These are phyloP conservation scores for Leistus spinibarbis DNA, from an alignment of 2,888 invertebrate species.

Conservation along the genomic window DNA sequence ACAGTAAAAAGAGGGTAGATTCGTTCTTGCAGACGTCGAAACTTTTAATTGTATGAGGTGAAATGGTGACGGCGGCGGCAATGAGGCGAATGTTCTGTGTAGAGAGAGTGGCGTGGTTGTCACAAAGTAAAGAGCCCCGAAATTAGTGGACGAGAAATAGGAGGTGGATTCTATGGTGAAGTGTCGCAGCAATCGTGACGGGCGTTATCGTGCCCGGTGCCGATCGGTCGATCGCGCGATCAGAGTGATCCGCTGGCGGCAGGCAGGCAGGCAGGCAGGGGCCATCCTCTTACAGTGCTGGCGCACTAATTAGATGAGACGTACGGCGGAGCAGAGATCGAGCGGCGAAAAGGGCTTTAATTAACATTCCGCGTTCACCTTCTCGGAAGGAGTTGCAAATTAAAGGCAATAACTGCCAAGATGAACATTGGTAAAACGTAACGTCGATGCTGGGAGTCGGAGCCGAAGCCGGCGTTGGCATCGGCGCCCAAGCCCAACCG, in stretches of 20 bases:
- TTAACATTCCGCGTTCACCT: conserved; percentile 59
- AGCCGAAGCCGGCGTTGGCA: background rate
- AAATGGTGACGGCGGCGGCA: no score
- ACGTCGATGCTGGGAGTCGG: conserved; percentile 46
- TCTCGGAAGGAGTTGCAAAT: conserved; percentile 56
- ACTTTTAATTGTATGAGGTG: no score
- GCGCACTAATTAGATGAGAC: conserved; percentile 47
- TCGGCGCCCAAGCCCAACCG: conserved; percentile 12
- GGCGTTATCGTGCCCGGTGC: background rate
- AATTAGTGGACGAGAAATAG: background rate
- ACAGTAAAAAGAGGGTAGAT: no score
- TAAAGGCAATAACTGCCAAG: conserved; percentile 59
- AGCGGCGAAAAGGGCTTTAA: conserved; percentile 53
- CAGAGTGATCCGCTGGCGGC: background rate
- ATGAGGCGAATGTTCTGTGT: no score
- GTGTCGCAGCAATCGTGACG: background rate
- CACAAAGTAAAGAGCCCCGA: no score
- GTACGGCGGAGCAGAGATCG: conserved; percentile 43
- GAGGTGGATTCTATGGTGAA: background rate
- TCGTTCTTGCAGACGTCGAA: no score
- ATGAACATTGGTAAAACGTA: conserved; percentile 53
- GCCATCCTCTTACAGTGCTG: conserved; percentile 4
- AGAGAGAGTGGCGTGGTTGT: no score
- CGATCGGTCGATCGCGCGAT: background rate
- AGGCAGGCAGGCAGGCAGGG: background rate